Percentiles rank a stretch among this genome's conserved stretches.
phyloP scores from a whole-genome alignment of 2,797 vertebrate species.

The Schizothorax lantsangensis region DNA sequence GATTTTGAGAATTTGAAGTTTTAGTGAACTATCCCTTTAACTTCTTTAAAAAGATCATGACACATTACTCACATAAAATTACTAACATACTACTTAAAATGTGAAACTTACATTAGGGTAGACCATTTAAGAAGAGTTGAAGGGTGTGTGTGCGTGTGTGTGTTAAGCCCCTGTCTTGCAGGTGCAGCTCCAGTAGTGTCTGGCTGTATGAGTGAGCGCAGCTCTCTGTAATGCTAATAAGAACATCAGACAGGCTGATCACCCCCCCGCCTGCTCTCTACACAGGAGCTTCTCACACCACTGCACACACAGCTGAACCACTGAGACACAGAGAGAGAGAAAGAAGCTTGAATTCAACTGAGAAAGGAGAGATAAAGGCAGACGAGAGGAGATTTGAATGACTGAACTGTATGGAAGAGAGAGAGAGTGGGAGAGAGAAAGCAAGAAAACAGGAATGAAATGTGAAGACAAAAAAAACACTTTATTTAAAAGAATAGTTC shows the following conservation, averaged over 20 bases:
- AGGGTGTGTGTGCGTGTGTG: not conserved
- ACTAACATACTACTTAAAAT: not conserved
- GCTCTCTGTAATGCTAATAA: slow-evolving; percentile 51
- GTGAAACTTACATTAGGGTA: not conserved
- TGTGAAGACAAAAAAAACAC: not conserved
- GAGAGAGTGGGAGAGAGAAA: slow-evolving; percentile 11
- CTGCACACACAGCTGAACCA: slow-evolving; percentile 17
- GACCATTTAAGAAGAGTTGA: not conserved
- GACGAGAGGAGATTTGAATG: slow-evolving; percentile 8
- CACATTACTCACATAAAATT: not conserved
- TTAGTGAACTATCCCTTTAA: not conserved
- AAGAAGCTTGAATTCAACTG: slow-evolving; percentile 20
- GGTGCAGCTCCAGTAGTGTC: slow-evolving; percentile 45
- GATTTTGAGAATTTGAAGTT: not conserved
- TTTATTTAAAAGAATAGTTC: not conserved
- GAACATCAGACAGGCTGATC: slow-evolving; percentile 58
- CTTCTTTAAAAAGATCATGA: not conserved
- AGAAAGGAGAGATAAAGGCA: slow-evolving; percentile 9
- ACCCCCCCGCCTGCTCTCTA: slow-evolving; percentile 29
- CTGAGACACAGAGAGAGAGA: slow-evolving; percentile 6
- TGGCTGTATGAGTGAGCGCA: slow-evolving; percentile 32
- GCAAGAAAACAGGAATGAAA: slow-evolving; percentile 11
- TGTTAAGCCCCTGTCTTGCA: slow-evolving; percentile 39
- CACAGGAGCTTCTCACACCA: slow-evolving; percentile 22
- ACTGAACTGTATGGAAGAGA: slow-evolving; percentile 17